Evolutionary conservation across 2,888 invertebrate genomes (phyloP).

Genomic region (Gastrophysa polygoni): DNA sequence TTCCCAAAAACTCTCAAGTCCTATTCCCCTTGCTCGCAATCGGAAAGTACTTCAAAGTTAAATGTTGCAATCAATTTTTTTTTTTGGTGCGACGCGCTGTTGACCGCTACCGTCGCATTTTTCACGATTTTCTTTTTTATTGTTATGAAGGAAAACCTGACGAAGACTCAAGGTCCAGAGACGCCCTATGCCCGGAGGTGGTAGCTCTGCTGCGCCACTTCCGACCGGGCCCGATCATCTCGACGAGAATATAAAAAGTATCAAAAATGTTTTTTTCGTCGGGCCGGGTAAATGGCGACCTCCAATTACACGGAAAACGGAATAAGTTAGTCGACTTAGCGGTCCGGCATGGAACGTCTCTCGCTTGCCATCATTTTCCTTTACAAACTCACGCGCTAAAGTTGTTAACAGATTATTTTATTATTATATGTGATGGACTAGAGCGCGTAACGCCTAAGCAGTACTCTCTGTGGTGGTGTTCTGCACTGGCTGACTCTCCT

Average conservation of each 20-base stretch:
- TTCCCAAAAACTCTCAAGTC: conserved; percentile 44
- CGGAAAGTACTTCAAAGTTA: conserved; percentile 54
- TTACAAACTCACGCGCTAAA: conserved; percentile 58
- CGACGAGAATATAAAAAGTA: conserved; percentile 56
- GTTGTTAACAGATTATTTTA: conserved; percentile 56
- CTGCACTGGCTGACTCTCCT: conserved; percentile 66
- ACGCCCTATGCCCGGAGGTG: conserved; percentile 58
- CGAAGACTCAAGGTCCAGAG: conserved; percentile 60
- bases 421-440: conserved; percentile 50
- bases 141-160: conserved; percentile 57
- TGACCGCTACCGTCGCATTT: conserved; percentile 49
- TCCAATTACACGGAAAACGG: no score
- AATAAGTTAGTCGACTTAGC: conserved; percentile 25
- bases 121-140: conserved; percentile 47
- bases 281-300: no score
- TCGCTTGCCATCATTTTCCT: conserved; percentile 53
- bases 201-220: conserved; percentile 48
- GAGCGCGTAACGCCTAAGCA: conserved; percentile 59
- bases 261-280: conserved; percentile 52
- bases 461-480: conserved; percentile 67
- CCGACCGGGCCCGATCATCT: conserved; percentile 41
- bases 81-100: conserved; percentile 51
- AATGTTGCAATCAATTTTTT: conserved; percentile 54
- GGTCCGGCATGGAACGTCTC: conserved; percentile 57
- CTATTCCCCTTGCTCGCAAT: conserved; percentile 55